Evolutionary conservation across 2,113 vertebrate genomes (phyloP).

Genomic region (Diadophis punctatus): DNA sequence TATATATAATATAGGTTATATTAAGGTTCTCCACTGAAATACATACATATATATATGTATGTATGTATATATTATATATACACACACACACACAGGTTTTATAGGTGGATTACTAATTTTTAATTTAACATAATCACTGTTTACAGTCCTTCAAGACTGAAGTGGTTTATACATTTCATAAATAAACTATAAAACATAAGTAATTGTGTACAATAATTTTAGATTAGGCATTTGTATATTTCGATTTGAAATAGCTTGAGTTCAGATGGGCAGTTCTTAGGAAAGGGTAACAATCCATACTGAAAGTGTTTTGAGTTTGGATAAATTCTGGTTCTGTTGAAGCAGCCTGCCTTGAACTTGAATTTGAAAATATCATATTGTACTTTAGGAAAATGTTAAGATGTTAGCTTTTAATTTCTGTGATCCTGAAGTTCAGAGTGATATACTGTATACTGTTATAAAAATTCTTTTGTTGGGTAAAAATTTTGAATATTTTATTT

Average conservation of each 20-base stretch:
- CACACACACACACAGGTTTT: too few species aligned
- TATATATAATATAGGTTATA: too few species aligned
- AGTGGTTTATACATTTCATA: neutral
- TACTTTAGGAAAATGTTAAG: neutral
- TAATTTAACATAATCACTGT: neutral
- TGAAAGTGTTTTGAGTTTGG: neutral
- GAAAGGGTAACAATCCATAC: neutral
- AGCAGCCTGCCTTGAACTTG: neutral
- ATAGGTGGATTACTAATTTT: neutral
- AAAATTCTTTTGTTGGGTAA: neutral
- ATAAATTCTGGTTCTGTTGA: neutral
- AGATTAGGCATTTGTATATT: neutral
- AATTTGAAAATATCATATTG: neutral
- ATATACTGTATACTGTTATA: neutral
- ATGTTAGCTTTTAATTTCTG: neutral
- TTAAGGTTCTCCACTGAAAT: too few species aligned
- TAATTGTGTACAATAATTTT: neutral
- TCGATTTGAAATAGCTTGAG: neutral
- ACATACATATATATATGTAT: too few species aligned
- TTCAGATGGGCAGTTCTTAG: neutral
- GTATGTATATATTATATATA: too few species aligned
- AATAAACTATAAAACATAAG: neutral
- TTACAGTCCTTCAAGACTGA: neutral
- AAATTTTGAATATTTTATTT: conserved; percentile 10
- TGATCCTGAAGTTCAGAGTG: neutral